Evolutionary conservation across 1,140 invertebrate species (phyloP).

Genomic region (Drosophila baimaii): DNA sequence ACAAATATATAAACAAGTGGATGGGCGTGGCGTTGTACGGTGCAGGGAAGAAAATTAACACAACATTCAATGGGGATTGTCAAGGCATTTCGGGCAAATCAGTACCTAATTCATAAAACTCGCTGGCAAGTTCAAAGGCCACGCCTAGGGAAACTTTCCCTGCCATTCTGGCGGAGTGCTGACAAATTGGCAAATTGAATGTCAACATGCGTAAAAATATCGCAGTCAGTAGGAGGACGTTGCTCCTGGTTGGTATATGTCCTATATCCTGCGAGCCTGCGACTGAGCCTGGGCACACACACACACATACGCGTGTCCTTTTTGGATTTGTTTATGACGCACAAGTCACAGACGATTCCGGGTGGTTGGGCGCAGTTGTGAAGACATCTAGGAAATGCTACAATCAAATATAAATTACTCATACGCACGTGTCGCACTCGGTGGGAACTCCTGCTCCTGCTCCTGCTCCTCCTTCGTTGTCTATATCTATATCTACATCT

Average conservation of each 20-base stretch:
- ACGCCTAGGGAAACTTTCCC: slow-evolving; percentile 56
- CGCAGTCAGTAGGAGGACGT: slow-evolving; percentile 22
- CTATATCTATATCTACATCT: slow-evolving; percentile 36
- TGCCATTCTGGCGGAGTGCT: slow-evolving; percentile 40
- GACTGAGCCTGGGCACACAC: slow-evolving; percentile 8
- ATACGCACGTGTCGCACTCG: slow-evolving; percentile 64
- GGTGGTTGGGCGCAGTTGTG: slow-evolving; percentile 8
- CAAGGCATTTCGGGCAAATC: slow-evolving; percentile 56
- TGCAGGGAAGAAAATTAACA: slow-evolving; percentile 63
- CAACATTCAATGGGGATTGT: slow-evolving; percentile 66
- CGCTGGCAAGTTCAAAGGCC: slow-evolving; percentile 67
- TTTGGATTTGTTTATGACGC: slow-evolving; percentile 74
- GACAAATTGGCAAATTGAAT: slow-evolving; percentile 81
- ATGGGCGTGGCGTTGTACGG: neutral
- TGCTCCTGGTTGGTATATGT: slow-evolving; percentile 11
- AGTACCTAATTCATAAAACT: slow-evolving; percentile 75
- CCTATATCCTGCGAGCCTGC: slow-evolving; percentile 3
- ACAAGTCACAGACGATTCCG: slow-evolving; percentile 22
- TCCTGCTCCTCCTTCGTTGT: neutral
- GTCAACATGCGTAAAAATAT: slow-evolving; percentile 81
- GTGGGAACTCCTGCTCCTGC: neutral
- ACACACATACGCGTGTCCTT: slow-evolving; percentile 59
- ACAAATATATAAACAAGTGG: slow-evolving; percentile 56
- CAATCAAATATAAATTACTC: slow-evolving; percentile 81
- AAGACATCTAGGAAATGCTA: slow-evolving; percentile 46